These are phyloP conservation scores for Platysteira castanea DNA, from an alignment of 2,113 vertebrate genomes.

Conservation along the genomic window DNA sequence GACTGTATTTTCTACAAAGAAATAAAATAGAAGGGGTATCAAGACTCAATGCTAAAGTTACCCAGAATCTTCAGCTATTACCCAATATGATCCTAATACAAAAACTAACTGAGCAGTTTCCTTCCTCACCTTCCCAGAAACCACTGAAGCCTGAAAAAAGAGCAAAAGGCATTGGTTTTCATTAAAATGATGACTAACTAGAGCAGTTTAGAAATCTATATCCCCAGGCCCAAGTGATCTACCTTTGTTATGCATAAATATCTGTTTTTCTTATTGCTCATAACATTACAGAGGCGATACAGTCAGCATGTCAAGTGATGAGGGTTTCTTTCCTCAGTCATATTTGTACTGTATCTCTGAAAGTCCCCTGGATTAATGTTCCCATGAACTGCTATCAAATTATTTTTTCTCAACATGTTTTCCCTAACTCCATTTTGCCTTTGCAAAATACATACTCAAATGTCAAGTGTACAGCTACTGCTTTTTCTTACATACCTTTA, in stretches of 20 bases:
- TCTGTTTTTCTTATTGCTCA: background rate
- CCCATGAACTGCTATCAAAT: background rate
- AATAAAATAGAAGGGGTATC: background rate
- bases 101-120: background rate
- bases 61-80: background rate
- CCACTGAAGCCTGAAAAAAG: background rate
- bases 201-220: background rate
- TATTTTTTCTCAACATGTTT: background rate
- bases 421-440: background rate
- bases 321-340: background rate
- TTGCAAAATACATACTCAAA: background rate
- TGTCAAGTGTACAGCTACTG: background rate
- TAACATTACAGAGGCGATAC: background rate
- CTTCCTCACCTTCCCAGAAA: background rate
- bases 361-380: background rate
- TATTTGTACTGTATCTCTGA: background rate
- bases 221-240: background rate
- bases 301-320: background rate
- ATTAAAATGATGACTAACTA: background rate
- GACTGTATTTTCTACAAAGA: conserved; percentile 62
- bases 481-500: conserved; percentile 65
- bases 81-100: background rate
- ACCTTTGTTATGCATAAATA: background rate
- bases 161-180: background rate
- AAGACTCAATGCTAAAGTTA: background rate